phyloP scores from a whole-genome alignment of 1,140 invertebrate species.

The Drosophila serrata region DNA sequence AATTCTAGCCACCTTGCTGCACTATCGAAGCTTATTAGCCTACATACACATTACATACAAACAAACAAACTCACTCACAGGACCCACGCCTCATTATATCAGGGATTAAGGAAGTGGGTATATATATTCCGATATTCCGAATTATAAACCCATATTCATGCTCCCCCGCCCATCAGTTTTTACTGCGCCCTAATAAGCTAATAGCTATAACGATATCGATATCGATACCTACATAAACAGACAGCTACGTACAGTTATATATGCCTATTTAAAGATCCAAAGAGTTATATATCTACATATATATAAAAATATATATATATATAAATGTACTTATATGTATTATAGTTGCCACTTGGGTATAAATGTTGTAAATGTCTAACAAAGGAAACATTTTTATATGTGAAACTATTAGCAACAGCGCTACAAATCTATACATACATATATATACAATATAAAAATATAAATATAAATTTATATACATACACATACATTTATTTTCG shows the following conservation, averaged over 20 bases:
- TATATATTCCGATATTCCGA: slow-evolving; percentile 1
- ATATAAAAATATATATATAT: slow-evolving; percentile 46
- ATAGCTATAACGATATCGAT: slow-evolving; percentile 44
- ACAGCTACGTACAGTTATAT: slow-evolving; percentile 34
- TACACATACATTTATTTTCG: slow-evolving; percentile 49
- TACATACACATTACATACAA: slow-evolving; percentile 8
- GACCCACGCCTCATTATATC: slow-evolving; percentile 12
- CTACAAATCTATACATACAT: slow-evolving; percentile 66
- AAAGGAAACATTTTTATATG: slow-evolving; percentile 54
- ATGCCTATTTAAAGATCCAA: slow-evolving; percentile 45
- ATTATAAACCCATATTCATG: neutral
- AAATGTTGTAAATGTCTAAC: slow-evolving; percentile 73
- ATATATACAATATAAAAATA: slow-evolving; percentile 27
- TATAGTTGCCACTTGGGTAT: slow-evolving; percentile 70
- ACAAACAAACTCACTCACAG: slow-evolving; percentile 6
- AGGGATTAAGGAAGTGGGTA: slow-evolving; percentile 12
- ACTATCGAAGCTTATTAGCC: slow-evolving; percentile 64
- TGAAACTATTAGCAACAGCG: slow-evolving; percentile 55
- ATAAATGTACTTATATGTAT: slow-evolving; percentile 65
- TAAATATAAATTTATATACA: slow-evolving; percentile 44
- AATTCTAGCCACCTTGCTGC: slow-evolving; percentile 54
- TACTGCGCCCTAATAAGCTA: slow-evolving; percentile 31
- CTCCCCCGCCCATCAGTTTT: slow-evolving; percentile 11
- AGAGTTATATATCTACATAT: slow-evolving; percentile 51
- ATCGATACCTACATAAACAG: slow-evolving; percentile 27